Base-by-base conservation (phyloP, 2,113 vertebrate genomes). In the Sylvilagus bachmani region DNA sequence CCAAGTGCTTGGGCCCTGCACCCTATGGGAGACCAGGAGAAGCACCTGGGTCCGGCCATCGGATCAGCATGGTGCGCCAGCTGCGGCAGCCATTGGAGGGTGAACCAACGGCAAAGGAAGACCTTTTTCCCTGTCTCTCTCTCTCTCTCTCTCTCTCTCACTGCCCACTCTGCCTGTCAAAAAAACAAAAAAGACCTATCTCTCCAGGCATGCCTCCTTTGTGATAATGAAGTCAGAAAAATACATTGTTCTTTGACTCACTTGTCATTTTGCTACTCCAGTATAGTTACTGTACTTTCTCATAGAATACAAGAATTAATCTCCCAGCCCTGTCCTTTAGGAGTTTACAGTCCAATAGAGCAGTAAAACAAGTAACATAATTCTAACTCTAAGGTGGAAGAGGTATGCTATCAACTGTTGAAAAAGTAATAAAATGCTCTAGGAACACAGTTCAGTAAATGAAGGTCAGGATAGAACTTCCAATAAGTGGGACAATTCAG, bases 401-500 rank as follows among this genome's bases (percentile, higher is more conserved):
- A 14, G 13, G 36, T 64, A 93, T 86, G 53, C 70, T 89, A 79
- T 27, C 7, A 87, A 64, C 21, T 36, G 51, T 24, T 38, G 19
- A 82, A n/a, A 73, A 71, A 64, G n/a, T 44, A 33, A 86, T 66
- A 79, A 85, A 86, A 55, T 88, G 64, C 44, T 90, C 75, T 58
- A 81, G 64, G 25, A 94, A 95, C 49, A 93, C 24, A 1, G n/a
- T 91, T 95, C 77, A 5, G 70, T 66, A 75, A 83, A 83, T 17
- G 27, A 75, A 85, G 49, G 27, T 14, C 31, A 31, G 51, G 49
- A 71, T 24, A 87, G 77, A 84, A 62, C 38, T 21, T 64, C 21
- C 9, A 64, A 87, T 2, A 88, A 6, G 55, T 89, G 10, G 36
- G 61, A 75, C 33, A 55, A 73, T 16, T 14, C 13, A 24, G 49